phyloP scores from a whole-genome alignment of 2,888 invertebrate genomes.

The Caradrina clavipalpis region DNA sequence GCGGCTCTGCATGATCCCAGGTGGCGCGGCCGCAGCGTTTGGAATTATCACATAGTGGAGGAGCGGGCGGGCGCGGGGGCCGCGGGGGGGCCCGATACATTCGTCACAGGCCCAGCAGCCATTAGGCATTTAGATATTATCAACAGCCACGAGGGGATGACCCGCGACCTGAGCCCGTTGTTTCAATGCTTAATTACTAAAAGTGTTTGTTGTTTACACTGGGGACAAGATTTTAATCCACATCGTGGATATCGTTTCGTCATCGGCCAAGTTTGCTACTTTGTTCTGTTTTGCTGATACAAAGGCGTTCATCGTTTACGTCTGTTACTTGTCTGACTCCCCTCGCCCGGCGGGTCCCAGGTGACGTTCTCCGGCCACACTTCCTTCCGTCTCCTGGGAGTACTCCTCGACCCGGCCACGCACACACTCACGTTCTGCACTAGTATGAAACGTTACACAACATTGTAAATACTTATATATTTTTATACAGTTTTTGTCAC shows the following conservation, averaged over 20 bases:
- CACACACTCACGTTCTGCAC: conserved; percentile 69
- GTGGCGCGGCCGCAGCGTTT: conserved; percentile 91
- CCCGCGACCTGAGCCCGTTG: conserved; percentile 87
- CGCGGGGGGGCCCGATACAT: conserved; percentile 84
- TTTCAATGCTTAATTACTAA: conserved; percentile 89
- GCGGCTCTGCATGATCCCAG: conserved; percentile 89
- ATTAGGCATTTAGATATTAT: conserved; percentile 92
- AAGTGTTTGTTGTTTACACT: conserved; percentile 85
- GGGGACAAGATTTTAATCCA: conserved; percentile 74
- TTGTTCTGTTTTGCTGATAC: conserved; percentile 58
- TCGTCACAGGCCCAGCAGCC: conserved; percentile 91
- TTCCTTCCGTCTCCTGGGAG: conserved; percentile 86
- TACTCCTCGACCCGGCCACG: conserved; percentile 81
- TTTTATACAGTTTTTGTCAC: conserved; percentile 13
- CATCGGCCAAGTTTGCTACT: conserved; percentile 59
- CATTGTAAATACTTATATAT: conserved; percentile 24
- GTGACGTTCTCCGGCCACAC: conserved; percentile 88
- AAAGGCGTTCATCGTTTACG: conserved; percentile 73
- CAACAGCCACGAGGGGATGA: conserved; percentile 86
- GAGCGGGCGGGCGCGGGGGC: conserved; percentile 76
- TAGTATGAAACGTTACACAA: conserved; percentile 43
- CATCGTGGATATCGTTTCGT: conserved; percentile 61
- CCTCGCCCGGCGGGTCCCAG: conserved; percentile 79
- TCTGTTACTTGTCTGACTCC: conserved; percentile 76
- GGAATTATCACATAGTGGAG: conserved; percentile 91